These are phyloP conservation scores for Melanotaenia trifasciata DNA, from an alignment of 2,797 vertebrate genomes.

Conservation along the genomic window DNA sequence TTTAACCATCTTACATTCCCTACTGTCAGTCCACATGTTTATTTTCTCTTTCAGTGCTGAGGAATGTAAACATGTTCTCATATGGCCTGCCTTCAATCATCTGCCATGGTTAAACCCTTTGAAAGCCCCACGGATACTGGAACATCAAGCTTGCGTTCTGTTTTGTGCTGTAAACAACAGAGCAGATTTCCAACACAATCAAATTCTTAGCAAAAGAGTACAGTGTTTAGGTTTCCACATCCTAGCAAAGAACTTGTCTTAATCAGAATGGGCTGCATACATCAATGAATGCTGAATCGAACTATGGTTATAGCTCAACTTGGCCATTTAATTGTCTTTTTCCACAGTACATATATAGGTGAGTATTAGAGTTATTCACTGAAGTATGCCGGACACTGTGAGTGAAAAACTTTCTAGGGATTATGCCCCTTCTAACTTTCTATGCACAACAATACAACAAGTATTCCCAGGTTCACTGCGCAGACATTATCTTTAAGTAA, in stretches of 20 bases:
- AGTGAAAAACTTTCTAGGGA: no score
- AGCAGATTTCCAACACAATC: conserved; percentile 3
- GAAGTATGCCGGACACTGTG: no score
- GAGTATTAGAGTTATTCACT: no score
- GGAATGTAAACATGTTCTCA: conserved; percentile 7
- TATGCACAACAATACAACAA: no score
- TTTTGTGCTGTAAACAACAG: conserved; percentile 14
- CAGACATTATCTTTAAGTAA: no score
- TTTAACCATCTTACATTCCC: not conserved
- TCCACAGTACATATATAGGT: no score
- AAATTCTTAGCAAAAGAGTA: conserved; percentile 3
- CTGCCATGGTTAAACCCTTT: conserved; percentile 18
- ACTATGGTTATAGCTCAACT: no score
- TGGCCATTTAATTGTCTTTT: no score
- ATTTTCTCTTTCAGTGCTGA: conserved; percentile 25
- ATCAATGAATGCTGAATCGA: no score
- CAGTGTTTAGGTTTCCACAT: not conserved
- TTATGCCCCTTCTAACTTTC: no score
- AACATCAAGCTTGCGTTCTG: not conserved
- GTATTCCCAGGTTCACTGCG: no score
- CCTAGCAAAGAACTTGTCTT: not conserved
- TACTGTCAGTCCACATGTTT: conserved; percentile 10
- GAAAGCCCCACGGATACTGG: conserved; percentile 12
- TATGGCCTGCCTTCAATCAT: conserved; percentile 9
- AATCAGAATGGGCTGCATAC: not conserved